phyloP scores from a whole-genome alignment of 2,797 vertebrate species.

The Falco rusticolus region DNA sequence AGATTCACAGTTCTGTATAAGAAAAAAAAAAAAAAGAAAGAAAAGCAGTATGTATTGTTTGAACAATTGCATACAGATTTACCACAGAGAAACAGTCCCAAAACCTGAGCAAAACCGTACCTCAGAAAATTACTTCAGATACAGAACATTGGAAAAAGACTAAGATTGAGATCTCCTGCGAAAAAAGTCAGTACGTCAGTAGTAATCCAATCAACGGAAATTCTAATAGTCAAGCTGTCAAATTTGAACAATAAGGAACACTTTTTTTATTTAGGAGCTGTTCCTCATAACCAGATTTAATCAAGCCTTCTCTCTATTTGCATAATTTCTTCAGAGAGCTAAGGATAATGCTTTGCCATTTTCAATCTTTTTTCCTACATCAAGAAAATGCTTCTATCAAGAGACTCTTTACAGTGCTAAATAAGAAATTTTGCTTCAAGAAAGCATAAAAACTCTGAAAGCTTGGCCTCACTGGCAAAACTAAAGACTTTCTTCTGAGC shows the following conservation, averaged over 20 bases:
- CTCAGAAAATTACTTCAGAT: slow-evolving; percentile 24
- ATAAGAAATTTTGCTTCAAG: neutral
- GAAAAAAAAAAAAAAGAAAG: neutral
- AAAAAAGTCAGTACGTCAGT: neutral
- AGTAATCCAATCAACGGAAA: slow-evolving; percentile 3
- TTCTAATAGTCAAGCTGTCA: slow-evolving; percentile 29
- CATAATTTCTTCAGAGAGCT: neutral
- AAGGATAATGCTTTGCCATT: neutral
- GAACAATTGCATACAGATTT: neutral
- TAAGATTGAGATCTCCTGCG: neutral
- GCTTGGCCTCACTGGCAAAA: neutral
- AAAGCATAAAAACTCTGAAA: neutral
- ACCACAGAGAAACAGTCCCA: neutral
- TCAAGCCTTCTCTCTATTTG: slow-evolving; percentile 5
- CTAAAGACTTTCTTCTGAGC: neutral
- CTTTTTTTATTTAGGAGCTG: slow-evolving; percentile 24
- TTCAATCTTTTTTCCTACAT: neutral
- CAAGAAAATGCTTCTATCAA: neutral
- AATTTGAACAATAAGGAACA: slow-evolving; percentile 35
- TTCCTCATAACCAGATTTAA: slow-evolving; percentile 29
- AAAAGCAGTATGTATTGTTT: neutral
- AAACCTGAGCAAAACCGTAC: neutral
- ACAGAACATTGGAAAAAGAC: neutral
- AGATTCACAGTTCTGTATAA: neutral
- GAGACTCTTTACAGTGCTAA: neutral